Evolutionary conservation across 1,140 invertebrate genomes (phyloP), one percentile per base, ranked within the genome.

Genomic region (Lepidurus couesii): DNA sequence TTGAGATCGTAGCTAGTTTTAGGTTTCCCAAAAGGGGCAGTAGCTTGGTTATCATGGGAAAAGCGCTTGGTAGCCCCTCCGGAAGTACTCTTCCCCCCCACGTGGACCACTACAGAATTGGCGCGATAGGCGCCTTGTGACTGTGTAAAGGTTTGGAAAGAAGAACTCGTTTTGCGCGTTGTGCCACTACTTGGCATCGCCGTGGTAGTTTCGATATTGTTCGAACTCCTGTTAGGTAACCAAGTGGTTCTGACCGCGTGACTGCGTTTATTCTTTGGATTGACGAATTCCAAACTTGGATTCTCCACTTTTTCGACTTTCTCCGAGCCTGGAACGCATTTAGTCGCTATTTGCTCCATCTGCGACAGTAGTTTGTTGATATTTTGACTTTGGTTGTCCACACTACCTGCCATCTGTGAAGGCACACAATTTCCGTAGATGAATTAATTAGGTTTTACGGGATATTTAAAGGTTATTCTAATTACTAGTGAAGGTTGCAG

Each of bases 201-300:
- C 21, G 53, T 65, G 53, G 53, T 65, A n/a, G 53, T 65, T 65
- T 65, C 53, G 53, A 21, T 65, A 16, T 65, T 65, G 3, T 13
- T 7, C 6, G 16, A 16, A 78, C 10, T n/a, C 53, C 77, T n/a
- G 42, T 78, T 21, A 45, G 76, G 42, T 78, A 24, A 10, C 75
- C 47, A n/a, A 78, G n/a, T 7, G 44, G 75, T 26, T 80, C 79
- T 11, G 21, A 21, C 21, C 53, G 21, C 53, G 53, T 65, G 53
- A 65, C 8, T 65, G 53, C 53, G 53, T 65, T 65, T 65, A 65
- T 65, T 65, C 53, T 65, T 65, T 7, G 53, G 53, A 21, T 21
- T 65, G 80, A 45, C 10, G 78, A 42, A 44, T 79, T 80, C 73
- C 42, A 24, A 34, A 26, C 24, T n/a, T 26, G 73, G 77, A 34